Evolutionary conservation across 2,797 vertebrate genomes (phyloP).

Genomic region (Acridotheres tristis): DNA sequence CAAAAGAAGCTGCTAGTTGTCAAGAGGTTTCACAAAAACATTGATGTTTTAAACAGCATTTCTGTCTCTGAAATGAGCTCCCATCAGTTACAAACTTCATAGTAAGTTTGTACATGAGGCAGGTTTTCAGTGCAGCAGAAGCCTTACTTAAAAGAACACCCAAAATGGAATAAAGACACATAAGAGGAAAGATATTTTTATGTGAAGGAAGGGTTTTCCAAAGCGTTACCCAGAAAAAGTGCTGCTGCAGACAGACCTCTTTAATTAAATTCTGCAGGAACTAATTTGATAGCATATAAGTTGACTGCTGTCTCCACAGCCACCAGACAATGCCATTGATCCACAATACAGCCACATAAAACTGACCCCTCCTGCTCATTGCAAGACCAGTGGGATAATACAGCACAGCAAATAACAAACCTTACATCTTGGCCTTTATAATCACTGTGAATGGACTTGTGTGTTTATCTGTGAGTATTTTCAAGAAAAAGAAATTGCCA

Average conservation of each 20-base stretch:
- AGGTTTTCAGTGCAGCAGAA: background rate
- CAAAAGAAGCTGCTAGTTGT: background rate
- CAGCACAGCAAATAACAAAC: background rate
- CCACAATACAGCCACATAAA: background rate
- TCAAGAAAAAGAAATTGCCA: background rate
- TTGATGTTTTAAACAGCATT: background rate
- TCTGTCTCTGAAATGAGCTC: background rate
- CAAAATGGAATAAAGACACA: background rate
- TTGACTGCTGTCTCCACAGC: background rate
- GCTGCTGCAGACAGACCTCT: background rate
- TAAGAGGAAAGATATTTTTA: background rate
- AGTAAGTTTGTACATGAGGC: rapidly evolving
- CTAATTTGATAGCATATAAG: background rate
- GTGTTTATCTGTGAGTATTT: background rate
- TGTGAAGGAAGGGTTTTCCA: background rate
- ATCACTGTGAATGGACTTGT: background rate
- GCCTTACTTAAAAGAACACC: background rate
- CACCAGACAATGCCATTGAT: background rate
- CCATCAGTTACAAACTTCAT: background rate
- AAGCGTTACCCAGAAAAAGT: background rate
- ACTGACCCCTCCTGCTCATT: background rate
- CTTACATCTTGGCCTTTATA: background rate
- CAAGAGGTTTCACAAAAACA: background rate
- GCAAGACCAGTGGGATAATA: background rate
- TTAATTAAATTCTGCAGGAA: constrained; percentile 34